A percentile compares a stretch with the other conserved stretches of the same genome.
These are phyloP conservation scores for Procapra przewalskii DNA, from an alignment of 2,113 vertebrate species.

Conservation along the genomic window DNA sequence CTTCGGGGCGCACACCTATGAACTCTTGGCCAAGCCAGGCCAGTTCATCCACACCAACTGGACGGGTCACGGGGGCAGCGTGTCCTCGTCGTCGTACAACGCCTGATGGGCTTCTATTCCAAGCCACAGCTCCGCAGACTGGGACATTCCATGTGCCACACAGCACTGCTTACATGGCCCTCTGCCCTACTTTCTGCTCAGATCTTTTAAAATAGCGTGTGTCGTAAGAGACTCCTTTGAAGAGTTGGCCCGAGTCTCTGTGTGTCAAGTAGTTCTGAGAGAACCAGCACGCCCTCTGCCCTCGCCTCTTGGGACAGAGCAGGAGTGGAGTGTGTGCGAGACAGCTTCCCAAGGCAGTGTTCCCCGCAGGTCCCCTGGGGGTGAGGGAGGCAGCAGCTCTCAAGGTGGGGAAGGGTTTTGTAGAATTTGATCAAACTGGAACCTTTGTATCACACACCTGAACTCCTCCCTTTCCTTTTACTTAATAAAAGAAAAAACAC, in stretches of 20 bases:
- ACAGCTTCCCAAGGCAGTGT: not conserved
- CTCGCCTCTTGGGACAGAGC: not conserved
- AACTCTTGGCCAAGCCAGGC: constrained; percentile 89
- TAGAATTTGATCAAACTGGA: not conserved
- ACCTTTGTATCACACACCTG: not conserved
- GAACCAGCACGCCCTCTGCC: not conserved
- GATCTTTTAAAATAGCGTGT: not conserved
- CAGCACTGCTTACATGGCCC: constrained; percentile 29
- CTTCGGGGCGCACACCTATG: constrained; percentile 96
- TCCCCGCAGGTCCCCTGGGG: not conserved
- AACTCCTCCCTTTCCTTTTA: not conserved
- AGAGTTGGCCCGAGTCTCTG: not conserved
- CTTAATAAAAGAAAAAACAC: not conserved
- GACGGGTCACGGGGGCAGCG: constrained; percentile 93
- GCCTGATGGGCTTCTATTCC: constrained; percentile 77
- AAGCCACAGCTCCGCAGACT: constrained; percentile 33
- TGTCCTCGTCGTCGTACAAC: constrained; percentile 95
- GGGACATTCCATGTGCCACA: constrained; percentile 34
- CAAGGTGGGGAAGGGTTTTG: not conserved
- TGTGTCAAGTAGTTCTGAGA: not conserved
- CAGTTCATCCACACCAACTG: constrained; percentile 94
- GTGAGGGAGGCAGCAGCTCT: not conserved
- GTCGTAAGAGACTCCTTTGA: not conserved
- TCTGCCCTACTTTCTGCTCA: not conserved
- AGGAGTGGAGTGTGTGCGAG: not conserved